A percentile compares a stretch with the other conserved stretches of the same genome.
Evolutionary conservation across 2,113 vertebrate species (phyloP).

Genomic region (Colius striatus): DNA sequence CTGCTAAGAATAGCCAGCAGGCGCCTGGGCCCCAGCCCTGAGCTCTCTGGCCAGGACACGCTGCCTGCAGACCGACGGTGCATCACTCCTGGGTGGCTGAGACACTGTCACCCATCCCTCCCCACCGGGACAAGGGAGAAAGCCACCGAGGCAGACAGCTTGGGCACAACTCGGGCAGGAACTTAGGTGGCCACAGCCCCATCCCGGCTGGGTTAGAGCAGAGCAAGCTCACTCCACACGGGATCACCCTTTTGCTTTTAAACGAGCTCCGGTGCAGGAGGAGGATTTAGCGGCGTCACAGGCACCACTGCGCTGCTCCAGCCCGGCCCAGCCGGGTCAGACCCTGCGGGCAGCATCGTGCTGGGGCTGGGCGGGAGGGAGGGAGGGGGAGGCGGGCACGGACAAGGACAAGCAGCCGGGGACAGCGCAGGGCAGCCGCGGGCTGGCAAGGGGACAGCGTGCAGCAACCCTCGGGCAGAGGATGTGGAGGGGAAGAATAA

Average conservation of each 20-base stretch:
- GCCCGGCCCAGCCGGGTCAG: background rate
- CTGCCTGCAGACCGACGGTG: background rate
- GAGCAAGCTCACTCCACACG: background rate
- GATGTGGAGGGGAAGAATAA: background rate
- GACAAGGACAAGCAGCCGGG: background rate
- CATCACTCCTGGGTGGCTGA: background rate
- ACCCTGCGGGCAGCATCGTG: background rate
- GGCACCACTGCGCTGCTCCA: background rate
- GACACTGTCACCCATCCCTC: background rate
- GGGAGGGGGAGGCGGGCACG: background rate
- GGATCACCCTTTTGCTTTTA: background rate
- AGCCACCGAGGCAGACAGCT: background rate
- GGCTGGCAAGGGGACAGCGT: background rate
- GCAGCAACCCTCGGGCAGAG: background rate
- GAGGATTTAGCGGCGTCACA: background rate
- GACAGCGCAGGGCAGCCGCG: too few relatives aligned
- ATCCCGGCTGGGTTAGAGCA: background rate
- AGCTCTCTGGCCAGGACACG: fast-evolving
- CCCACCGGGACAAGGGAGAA: background rate
- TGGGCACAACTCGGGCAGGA: too few relatives aligned
- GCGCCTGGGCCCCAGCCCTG: background rate
- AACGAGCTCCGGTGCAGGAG: conserved; percentile 6
- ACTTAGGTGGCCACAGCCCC: background rate
- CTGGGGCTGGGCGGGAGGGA: background rate
- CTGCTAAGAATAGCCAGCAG: conserved; percentile 50